These are phyloP conservation scores for Oreonectes daqikongensis DNA, from an alignment of 2,797 vertebrate species.

Conservation along the genomic window DNA sequence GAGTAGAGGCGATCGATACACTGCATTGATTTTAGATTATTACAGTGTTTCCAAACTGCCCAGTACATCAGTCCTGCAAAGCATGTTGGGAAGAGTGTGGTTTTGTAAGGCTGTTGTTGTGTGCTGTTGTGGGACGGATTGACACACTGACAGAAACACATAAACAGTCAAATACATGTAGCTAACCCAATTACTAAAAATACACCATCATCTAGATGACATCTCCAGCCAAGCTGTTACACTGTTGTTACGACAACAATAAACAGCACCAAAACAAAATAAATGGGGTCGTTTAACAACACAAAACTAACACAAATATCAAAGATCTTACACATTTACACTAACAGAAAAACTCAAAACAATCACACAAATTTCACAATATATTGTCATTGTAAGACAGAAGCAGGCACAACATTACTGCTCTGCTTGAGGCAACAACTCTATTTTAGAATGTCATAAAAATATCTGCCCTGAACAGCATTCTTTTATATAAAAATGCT, in stretches of 20 bases:
- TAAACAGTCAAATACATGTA: constrained; percentile 25
- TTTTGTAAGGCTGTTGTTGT: constrained; percentile 7
- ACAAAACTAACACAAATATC: no score
- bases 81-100: constrained; percentile 58
- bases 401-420: not conserved
- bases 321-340: no score
- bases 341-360: no score
- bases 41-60: constrained; percentile 48
- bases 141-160: not conserved
- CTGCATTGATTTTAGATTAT: constrained; percentile 75
- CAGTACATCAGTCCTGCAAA: constrained; percentile 40
- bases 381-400: not conserved
- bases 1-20: constrained; percentile 66
- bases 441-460: not conserved
- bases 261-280: not conserved
- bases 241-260: not conserved
- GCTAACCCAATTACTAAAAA: not conserved
- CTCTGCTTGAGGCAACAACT: not conserved
- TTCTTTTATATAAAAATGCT: constrained; percentile 1
- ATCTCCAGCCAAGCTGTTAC: not conserved
- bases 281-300: not conserved
- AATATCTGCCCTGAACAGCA: not conserved
- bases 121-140: constrained; percentile 13
- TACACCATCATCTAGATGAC: not conserved
- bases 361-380: not conserved